Evolutionary conservation across 2,797 vertebrate species (phyloP).

Genomic region (Mastacembelus armatus): DNA sequence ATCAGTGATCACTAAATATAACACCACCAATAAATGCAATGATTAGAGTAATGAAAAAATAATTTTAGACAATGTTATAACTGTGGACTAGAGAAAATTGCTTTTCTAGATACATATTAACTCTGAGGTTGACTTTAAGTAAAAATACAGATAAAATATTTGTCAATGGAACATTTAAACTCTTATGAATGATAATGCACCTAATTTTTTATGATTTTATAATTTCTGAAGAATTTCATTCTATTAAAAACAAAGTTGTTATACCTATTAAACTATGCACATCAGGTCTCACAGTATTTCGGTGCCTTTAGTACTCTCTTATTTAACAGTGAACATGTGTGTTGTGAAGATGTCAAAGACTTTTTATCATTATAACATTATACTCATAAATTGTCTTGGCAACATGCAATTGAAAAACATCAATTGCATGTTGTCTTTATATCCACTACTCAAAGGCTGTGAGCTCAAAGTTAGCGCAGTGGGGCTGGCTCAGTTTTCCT

Average conservation of each 20-base stretch:
- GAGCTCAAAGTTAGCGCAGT: constrained; percentile 23
- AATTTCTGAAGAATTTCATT: no score
- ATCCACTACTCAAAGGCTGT: constrained; percentile 3
- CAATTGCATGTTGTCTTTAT: not conserved
- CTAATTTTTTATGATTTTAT: no score
- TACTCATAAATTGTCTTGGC: no score
- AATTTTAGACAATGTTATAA: not conserved
- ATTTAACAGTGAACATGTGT: not conserved
- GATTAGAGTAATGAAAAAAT: not conserved
- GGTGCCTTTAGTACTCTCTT: no score
- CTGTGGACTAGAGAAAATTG: not conserved
- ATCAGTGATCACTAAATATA: not conserved
- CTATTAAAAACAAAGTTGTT: not conserved
- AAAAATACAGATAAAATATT: not conserved
- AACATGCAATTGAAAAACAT: no score
- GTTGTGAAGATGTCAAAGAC: not conserved
- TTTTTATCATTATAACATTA: not conserved
- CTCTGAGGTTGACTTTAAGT: not conserved
- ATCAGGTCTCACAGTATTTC: no score
- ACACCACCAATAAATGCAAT: not conserved
- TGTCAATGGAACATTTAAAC: not conserved
- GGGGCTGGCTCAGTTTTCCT: constrained; percentile 44
- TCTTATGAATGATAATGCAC: no score
- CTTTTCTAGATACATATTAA: not conserved
- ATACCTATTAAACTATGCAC: no score